phyloP scores from a whole-genome alignment of 2,113 vertebrate species.

The Gavialis gangeticus region DNA sequence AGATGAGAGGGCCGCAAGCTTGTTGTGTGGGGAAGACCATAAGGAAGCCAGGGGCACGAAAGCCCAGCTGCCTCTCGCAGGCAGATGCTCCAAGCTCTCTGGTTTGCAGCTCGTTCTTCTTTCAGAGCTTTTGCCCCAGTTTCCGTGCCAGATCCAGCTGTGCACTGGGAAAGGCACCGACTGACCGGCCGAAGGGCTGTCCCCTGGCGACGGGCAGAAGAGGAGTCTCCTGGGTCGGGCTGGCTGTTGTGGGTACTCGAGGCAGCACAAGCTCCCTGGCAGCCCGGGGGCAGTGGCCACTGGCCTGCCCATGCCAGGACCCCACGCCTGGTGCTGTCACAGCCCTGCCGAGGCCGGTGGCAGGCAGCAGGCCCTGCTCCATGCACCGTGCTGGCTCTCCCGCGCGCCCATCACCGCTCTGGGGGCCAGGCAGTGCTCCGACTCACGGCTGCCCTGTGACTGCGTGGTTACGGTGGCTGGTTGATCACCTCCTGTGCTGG shows the following conservation, averaged over 20 bases:
- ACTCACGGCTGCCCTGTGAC: not conserved
- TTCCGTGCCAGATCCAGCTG: not conserved
- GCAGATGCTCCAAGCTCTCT: not conserved
- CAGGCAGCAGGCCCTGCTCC: too few relatives aligned
- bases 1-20: not conserved
- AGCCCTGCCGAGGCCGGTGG: too few relatives aligned
- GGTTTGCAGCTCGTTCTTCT: not conserved
- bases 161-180: not conserved
- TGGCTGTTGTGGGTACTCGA: too few relatives aligned
- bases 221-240: too few relatives aligned
- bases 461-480: not conserved
- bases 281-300: not conserved
- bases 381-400: too few relatives aligned
- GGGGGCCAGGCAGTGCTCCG: not conserved
- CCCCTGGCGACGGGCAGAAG: too few relatives aligned
- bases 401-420: too few relatives aligned
- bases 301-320: not conserved
- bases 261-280: too few relatives aligned
- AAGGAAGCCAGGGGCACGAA: not conserved
- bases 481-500: not conserved
- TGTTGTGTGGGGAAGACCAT: not conserved
- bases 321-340: not conserved
- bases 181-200: too few relatives aligned
- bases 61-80: not conserved
- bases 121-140: not conserved